Base-by-base conservation (phyloP, 2,113 vertebrate species). In the Pogonocichla stellata region DNA sequence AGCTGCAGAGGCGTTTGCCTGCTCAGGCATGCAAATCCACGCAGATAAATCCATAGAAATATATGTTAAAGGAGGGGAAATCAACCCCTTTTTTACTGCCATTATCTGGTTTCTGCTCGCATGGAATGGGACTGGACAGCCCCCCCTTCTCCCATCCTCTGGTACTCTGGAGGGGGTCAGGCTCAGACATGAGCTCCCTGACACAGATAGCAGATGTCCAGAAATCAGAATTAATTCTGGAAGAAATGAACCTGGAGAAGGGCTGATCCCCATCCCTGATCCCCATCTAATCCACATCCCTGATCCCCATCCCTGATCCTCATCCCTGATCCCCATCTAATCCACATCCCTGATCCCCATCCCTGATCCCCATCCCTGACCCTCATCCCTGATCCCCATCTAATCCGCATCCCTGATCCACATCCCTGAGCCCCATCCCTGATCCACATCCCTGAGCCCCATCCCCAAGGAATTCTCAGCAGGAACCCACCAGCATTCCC, bases 101-200 rank as follows among this genome's bases (percentile, higher is more conserved):
- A 0, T 45, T 50, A 1, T 36, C 34, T 69, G 48, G 25, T 22
- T 78, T 73, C 31, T 40, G 4, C 19, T 33, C 2, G 1, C 20
- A 4, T 0, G 0, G 47, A 73, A 10, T 0, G 0, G 36, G 51
- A 16, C 9, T 2, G 3, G 47, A 15, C 19, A 54, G 15, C 6
- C 2, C 3, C n/a, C 10, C 7, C 3, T 61, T 85, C 38, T 78
- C 42, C 38, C 34, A 34, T 13, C 24, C 15, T n/a, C 40, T 57
- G 15, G 22, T 45, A 20, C 6, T 31, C 20, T 19, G 6, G 65
- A 36, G 56, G 0, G 0, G 53, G n/a, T 64, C 36, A 10, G 6
- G 8, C 58, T 84, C 80, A 58, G 51, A 53, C n/a, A 54, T n/a
- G 36, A 74, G 20, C 34, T 43, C 17, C 57, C 62, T 34, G 31